Percentiles rank a stretch among this genome's conserved stretches.
These are phyloP conservation scores for Oryzias woworae DNA, from an alignment of 2,113 vertebrate genomes.

Conservation along the genomic window DNA sequence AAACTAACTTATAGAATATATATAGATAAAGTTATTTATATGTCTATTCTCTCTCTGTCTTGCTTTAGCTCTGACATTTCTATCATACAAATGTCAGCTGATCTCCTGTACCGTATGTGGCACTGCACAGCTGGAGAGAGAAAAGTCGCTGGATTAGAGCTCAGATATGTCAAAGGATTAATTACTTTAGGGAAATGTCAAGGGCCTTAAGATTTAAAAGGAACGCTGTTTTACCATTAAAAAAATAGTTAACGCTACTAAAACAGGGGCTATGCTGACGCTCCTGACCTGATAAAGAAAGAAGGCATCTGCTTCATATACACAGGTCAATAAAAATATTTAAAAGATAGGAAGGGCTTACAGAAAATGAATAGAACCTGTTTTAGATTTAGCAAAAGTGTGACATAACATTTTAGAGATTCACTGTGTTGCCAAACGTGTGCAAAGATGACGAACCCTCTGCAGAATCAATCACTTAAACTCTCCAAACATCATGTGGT, in stretches of 20 bases:
- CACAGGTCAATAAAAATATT: too few species aligned
- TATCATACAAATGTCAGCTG: constrained; percentile 27
- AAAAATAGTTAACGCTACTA: neutral
- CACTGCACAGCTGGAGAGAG: neutral
- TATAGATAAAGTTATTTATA: neutral
- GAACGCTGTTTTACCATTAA: neutral
- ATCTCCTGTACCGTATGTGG: constrained; percentile 1
- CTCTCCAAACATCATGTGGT: neutral
- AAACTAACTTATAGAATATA: neutral
- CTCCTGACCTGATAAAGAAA: too few species aligned
- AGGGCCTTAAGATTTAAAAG: neutral
- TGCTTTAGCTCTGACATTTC: constrained; percentile 32
- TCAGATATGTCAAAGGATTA: neutral
- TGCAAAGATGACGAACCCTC: too few species aligned
- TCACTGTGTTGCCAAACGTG: too few species aligned
- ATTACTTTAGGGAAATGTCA: neutral
- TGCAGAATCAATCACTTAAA: too few species aligned
- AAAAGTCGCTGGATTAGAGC: neutral
- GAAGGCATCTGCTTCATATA: too few species aligned
- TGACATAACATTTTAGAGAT: too few species aligned
- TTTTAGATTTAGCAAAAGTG: too few species aligned
- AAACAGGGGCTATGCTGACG: neutral
- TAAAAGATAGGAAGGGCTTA: too few species aligned
- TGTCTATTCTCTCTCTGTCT: neutral
- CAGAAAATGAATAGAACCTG: too few species aligned